Base-by-base conservation (phyloP, 2,888 invertebrate genomes). In the Agrochola lychnidis region DNA sequence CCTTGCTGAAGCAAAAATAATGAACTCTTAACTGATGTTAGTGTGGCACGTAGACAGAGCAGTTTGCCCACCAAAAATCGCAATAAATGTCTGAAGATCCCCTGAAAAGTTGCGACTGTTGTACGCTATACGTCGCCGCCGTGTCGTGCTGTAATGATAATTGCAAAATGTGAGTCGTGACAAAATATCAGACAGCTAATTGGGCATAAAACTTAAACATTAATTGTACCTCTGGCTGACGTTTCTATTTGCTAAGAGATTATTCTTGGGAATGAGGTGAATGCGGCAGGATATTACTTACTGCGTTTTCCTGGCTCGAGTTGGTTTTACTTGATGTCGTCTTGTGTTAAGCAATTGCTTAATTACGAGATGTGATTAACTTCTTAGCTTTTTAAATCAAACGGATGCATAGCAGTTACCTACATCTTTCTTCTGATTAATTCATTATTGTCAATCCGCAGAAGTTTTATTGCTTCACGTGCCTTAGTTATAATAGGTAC, bases 81-180 rank as follows among this genome's bases (percentile, higher is more conserved):
- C 64, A 30, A 1, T 16, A 19, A 30, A 5, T 12, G 56, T 83
- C 68, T 83, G 68, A 30, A 12, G 19, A 62, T 4, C 19, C 61
- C 19, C 25, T 70, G 36, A 12, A 63, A 12, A 64, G 6, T 67
- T 25, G 42, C 70, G 25, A 68, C 61, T 75, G 75, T 64, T 73
- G 42, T 68, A 14, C 45, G 59, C 42, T 83, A 70, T 51, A 70
- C 61, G 42, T 62, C n/a, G 62, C 80, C 30, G 16, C n/a, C 72
- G 56, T 5, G 64, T 63, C 76, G 74, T 76, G 72, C 56, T 61
- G 30, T 86, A 83, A 84, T 79, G 77, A 77, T 79, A 86, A 87
- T 87, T 87, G 73, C 77, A 70, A 86, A 87, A 83, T 78, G n/a
- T 56, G 36, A 72, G 64, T 86, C 84, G 68, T 87, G 79, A 76